phyloP scores from a whole-genome alignment of 1,140 invertebrate genomes.

The Sitodiplosis mosellana region DNA sequence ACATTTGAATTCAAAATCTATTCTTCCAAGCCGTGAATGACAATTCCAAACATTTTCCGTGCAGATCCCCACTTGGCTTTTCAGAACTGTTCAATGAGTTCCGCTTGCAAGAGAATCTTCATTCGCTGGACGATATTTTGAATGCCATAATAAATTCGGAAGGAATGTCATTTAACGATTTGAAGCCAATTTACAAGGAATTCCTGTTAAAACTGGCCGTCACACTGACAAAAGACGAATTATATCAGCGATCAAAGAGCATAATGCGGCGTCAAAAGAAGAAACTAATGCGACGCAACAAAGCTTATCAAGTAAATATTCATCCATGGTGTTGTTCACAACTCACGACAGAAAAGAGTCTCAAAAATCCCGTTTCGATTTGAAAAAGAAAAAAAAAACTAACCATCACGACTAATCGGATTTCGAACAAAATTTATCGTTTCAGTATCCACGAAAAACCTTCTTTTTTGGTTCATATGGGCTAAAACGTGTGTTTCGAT shows the following conservation, averaged over 20 bases:
- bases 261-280: constrained; percentile 72
- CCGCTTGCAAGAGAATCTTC: constrained; percentile 63
- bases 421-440: not conserved
- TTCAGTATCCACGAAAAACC: constrained; percentile 30
- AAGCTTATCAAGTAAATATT: constrained; percentile 13
- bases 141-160: constrained; percentile 73
- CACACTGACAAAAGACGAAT: constrained; percentile 72
- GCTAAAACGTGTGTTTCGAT: constrained; percentile 27
- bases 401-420: constrained; percentile 1
- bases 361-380: not conserved
- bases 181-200: constrained; percentile 80
- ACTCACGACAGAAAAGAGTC: not conserved
- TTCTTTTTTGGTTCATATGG: constrained; percentile 32
- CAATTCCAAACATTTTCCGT: constrained; percentile 13
- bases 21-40: constrained; percentile 2
- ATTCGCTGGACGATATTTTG: constrained; percentile 73
- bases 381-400: constrained; percentile 7
- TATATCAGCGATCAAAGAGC: constrained; percentile 70
- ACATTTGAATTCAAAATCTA: no score
- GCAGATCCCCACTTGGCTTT: constrained; percentile 58
- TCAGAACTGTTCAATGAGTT: constrained; percentile 69
- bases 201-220: constrained; percentile 69
- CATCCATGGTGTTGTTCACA: not conserved
- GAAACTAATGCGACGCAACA: constrained; percentile 32
- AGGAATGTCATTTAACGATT: constrained; percentile 81